Conservation (phyloP, 2,797 vertebrate genomes). For the Phoxinus dragarum region DNA sequence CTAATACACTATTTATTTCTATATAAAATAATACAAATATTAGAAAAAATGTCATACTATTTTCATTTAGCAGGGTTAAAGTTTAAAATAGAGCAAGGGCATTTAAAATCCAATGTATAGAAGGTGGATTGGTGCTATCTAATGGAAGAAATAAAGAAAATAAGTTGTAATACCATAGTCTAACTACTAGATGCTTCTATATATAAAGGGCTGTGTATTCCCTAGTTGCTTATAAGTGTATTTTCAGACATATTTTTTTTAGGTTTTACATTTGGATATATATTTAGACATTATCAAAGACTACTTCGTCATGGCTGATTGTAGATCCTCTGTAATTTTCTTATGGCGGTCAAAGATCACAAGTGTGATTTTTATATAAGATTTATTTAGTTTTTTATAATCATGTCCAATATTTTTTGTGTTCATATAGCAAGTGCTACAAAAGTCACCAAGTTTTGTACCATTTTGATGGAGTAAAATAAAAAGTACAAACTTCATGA, state of each 20-base stretch:
- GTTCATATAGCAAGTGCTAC: neutral
- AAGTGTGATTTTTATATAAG: neutral
- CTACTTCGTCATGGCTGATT: neutral
- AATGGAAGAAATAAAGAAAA: neutral
- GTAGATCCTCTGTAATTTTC: neutral
- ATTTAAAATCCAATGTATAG: slow-evolving; percentile 19
- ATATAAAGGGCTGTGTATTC: neutral
- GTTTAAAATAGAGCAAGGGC: neutral
- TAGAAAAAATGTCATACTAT: neutral
- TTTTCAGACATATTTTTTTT: neutral
- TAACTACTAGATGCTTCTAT: neutral
- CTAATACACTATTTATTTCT: neutral
- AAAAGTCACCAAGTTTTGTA: neutral
- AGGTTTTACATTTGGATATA: neutral
- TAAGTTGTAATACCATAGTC: neutral
- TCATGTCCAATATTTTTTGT: neutral
- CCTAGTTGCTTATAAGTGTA: neutral
- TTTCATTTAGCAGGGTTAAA: neutral
- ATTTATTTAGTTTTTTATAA: neutral
- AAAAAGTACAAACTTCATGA: neutral
- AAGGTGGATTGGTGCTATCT: neutral
- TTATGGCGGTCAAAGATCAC: neutral
- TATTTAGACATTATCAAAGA: too few species aligned
- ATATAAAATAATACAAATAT: slow-evolving; percentile 2
- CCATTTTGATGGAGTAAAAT: neutral